A percentile compares a stretch with the other conserved stretches of the same genome.
Evolutionary conservation across 2,797 vertebrate species (phyloP).

Genomic region (Stomatorhinus walkeri): DNA sequence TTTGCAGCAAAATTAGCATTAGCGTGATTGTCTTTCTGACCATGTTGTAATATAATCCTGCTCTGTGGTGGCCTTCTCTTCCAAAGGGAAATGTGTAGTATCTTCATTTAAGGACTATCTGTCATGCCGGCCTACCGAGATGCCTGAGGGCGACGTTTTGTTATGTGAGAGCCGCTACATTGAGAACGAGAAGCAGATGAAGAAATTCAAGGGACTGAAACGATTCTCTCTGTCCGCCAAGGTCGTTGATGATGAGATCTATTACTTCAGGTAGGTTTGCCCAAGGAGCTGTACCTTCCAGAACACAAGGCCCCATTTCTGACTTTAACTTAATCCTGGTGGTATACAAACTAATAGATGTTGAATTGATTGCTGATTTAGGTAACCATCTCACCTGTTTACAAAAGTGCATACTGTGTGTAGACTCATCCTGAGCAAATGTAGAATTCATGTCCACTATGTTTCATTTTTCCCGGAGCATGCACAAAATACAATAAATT

Average conservation of each 20-base stretch:
- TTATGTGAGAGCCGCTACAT: constrained; percentile 97
- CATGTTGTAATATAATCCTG: background rate
- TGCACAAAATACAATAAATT: background rate
- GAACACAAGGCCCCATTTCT: background rate
- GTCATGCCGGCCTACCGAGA: constrained; percentile 81
- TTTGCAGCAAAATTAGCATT: background rate
- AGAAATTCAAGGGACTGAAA: constrained; percentile 95
- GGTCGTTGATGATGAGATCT: constrained; percentile 96
- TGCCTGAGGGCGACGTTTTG: constrained; percentile 77
- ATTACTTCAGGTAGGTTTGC: constrained; percentile 84
- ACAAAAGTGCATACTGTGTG: background rate
- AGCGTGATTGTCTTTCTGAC: background rate
- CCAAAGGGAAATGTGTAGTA: constrained; percentile 87
- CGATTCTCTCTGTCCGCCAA: constrained; percentile 95
- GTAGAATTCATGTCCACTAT: background rate
- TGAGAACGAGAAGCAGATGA: constrained; percentile 92
- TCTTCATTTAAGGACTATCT: constrained; percentile 96
- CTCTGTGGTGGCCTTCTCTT: constrained; percentile 19
- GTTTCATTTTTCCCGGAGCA: background rate
- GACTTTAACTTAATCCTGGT: background rate
- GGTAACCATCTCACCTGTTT: background rate
- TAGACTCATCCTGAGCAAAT: background rate
- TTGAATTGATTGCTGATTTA: background rate
- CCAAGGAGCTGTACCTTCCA: background rate
- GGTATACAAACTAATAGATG: background rate